Percentiles rank a stretch among this genome's conserved stretches.
These are phyloP conservation scores for Polypedilum pembai DNA, from an alignment of 1,140 invertebrate species.

Conservation along the genomic window DNA sequence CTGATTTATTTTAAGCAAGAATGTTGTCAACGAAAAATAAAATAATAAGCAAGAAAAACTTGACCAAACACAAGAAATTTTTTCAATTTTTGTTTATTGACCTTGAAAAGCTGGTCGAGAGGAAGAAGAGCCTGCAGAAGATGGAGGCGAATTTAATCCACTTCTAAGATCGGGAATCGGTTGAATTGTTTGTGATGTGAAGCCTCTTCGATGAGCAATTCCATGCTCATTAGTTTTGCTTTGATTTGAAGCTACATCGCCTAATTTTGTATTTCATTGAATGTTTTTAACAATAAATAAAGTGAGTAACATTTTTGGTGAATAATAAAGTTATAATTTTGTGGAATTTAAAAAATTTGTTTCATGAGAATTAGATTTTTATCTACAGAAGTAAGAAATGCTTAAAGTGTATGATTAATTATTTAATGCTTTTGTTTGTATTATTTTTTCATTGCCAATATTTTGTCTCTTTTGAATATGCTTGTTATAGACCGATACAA, in stretches of 20 bases:
- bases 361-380: too few relatives aligned
- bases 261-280: background rate
- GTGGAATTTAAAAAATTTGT: too few relatives aligned
- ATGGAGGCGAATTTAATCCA: constrained; percentile 56
- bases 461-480: background rate
- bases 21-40: background rate
- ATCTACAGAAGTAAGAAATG: too few relatives aligned
- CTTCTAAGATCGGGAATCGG: constrained; percentile 79
- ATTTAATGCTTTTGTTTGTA: too few relatives aligned
- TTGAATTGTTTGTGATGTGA: constrained; percentile 62
- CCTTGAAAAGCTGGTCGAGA: constrained; percentile 44
- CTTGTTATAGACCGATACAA: background rate
- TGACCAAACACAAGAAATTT: background rate
- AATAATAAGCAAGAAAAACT: background rate
- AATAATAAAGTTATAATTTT: too few relatives aligned
- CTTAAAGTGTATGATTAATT: too few relatives aligned
- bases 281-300: too few relatives aligned
- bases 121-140: constrained; percentile 38
- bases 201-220: constrained; percentile 72
- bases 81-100: constrained; percentile 32
- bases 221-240: constrained; percentile 68
- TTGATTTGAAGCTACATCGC: constrained; percentile 21
- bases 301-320: too few relatives aligned
- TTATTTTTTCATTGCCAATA: too few relatives aligned
- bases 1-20: too few relatives aligned